Evolutionary conservation across 2,113 vertebrate genomes (phyloP).

Genomic region (Cepphus grylle): DNA sequence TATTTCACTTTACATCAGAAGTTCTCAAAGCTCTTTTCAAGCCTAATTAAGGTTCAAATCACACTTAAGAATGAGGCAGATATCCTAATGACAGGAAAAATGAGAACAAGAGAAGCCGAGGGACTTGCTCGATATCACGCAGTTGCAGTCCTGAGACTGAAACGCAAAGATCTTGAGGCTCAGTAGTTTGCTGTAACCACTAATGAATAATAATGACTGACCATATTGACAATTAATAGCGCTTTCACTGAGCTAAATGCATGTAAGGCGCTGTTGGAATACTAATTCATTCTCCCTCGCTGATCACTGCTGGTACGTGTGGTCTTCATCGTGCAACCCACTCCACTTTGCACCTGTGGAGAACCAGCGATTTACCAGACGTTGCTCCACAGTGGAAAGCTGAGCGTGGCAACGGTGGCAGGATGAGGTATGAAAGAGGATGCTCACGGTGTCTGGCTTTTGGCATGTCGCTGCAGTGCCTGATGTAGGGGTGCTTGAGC

Average conservation of each 20-base stretch:
- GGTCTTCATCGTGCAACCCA: neutral
- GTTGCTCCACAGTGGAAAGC: neutral
- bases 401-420: neutral
- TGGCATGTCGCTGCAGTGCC: neutral
- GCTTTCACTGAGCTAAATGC: neutral
- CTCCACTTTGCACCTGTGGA: neutral
- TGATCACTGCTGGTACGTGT: neutral
- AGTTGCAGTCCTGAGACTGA: neutral
- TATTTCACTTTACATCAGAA: neutral
- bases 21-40: neutral
- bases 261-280: neutral
- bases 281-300: neutral
- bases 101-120: neutral
- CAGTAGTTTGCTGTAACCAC: neutral
- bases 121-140: neutral
- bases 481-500: neutral
- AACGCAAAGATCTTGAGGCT: neutral
- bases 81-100: neutral
- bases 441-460: neutral
- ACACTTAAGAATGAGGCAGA: neutral
- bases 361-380: neutral
- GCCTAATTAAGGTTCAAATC: slow-evolving; percentile 21
- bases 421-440: neutral
- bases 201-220: slow-evolving; percentile 23
- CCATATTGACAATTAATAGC: slow-evolving; percentile 17